phyloP scores from a whole-genome alignment of 2,113 vertebrate genomes.

The Terrapene triunguis region DNA sequence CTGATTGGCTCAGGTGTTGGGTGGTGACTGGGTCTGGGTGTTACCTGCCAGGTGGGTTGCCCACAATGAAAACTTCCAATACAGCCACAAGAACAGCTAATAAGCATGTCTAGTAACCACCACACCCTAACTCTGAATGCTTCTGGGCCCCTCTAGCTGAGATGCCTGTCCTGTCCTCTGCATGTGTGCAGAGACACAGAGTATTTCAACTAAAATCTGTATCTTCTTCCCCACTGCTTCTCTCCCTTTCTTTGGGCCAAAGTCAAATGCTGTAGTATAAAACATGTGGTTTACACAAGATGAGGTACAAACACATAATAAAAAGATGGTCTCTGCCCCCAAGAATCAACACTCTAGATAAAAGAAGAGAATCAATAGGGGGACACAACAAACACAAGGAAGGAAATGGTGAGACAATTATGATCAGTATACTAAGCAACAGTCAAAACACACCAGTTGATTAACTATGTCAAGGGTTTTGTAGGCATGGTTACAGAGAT shows the following conservation, averaged over 20 bases:
- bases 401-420: neutral
- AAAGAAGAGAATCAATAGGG: neutral
- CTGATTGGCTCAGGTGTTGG: neutral
- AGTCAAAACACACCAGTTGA: neutral
- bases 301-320: neutral
- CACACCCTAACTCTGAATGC: neutral
- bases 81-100: neutral
- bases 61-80: neutral
- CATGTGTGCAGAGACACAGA: neutral
- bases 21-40: neutral
- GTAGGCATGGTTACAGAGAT: accelerated
- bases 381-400: neutral
- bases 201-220: neutral
- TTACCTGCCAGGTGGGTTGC: neutral
- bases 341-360: neutral
- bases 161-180: neutral
- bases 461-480: neutral
- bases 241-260: neutral
- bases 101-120: neutral
- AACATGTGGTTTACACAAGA: neutral
- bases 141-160: neutral
- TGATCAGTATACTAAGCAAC: neutral
- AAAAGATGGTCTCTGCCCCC: neutral
- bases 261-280: neutral
- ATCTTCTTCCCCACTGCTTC: neutral